Percentiles rank a stretch among this genome's conserved stretches.
These are phyloP conservation scores for Microctonus aethiopoides DNA, from an alignment of 2,888 invertebrate genomes.

Conservation along the genomic window DNA sequence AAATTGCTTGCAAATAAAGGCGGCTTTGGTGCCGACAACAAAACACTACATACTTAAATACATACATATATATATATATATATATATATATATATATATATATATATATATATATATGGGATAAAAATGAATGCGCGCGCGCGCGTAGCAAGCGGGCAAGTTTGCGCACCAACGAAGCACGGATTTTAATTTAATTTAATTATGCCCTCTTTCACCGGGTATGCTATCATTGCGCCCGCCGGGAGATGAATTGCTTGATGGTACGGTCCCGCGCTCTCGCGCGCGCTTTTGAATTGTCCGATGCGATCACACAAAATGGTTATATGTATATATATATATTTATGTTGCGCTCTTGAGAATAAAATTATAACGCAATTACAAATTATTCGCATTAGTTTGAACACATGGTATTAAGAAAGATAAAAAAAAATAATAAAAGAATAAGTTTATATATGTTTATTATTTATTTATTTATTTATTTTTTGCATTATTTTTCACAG, in stretches of 20 bases:
- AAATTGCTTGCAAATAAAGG: conserved; percentile 64
- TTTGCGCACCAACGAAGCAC: conserved; percentile 34
- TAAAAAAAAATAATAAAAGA: not conserved
- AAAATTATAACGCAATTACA: not conserved
- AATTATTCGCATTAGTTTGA: not conserved
- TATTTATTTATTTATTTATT: conserved; percentile 10
- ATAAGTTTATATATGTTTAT: not conserved
- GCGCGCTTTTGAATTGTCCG: conserved; percentile 2
- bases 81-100: no score
- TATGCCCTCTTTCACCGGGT: conserved; percentile 52
- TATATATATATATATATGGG: conserved; percentile 13
- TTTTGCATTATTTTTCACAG: conserved; percentile 27
- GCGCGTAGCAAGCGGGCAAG: conserved; percentile 30
- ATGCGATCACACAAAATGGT: not conserved
- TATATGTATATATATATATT: no score
- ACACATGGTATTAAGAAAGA: not conserved
- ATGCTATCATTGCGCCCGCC: conserved; percentile 48
- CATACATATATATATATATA: no score
- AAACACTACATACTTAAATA: conserved; percentile 8
- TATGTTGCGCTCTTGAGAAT: not conserved
- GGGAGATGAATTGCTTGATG: conserved; percentile 54
- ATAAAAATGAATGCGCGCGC: no score
- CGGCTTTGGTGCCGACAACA: conserved; percentile 36
- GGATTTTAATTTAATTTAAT: conserved; percentile 59
- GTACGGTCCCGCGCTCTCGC: not conserved